A percentile compares a stretch with the other conserved stretches of the same genome.
Conservation (phyloP, 2,113 vertebrate genomes). For the Caloenas nicobarica region DNA sequence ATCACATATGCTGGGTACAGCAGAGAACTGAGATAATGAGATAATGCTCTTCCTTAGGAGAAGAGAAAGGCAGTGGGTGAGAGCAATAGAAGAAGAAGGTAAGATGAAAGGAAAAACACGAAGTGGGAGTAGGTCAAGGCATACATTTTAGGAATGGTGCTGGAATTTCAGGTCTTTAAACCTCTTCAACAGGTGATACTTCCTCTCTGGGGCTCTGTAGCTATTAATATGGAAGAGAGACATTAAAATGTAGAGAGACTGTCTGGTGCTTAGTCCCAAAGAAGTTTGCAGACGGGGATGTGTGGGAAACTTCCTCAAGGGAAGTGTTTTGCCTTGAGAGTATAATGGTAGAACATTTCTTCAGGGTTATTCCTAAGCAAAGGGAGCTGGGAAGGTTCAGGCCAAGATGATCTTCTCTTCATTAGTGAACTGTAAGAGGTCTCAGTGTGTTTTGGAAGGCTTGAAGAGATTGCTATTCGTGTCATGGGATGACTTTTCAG, state of each 20-base stretch:
- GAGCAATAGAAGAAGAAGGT: background rate
- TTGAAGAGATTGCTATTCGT: background rate
- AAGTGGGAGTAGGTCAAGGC: conserved; percentile 24
- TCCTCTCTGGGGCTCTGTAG: background rate
- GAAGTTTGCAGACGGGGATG: conserved; percentile 10
- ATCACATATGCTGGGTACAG: background rate
- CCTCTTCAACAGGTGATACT: conserved; percentile 22
- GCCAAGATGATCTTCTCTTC: background rate
- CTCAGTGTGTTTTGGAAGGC: background rate
- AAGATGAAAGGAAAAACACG: conserved; percentile 28
- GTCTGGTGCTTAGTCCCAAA: background rate
- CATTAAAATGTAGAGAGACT: conserved; percentile 41
- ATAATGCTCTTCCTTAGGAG: background rate
- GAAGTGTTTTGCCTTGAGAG: background rate
- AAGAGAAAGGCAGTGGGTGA: conserved; percentile 9
- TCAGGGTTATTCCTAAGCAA: background rate
- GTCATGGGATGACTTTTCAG: background rate
- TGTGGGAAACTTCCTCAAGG: conserved; percentile 57
- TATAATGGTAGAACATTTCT: background rate
- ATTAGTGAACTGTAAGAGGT: background rate
- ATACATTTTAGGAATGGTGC: background rate
- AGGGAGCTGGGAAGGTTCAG: background rate
- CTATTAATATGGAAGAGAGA: conserved; percentile 35
- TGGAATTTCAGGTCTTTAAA: conserved; percentile 56
- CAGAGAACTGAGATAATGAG: conserved; percentile 5